Evolutionary conservation across 2,888 invertebrate species (phyloP), one percentile per base, ranked within the genome.

Genomic region (Hesperia comma): DNA sequence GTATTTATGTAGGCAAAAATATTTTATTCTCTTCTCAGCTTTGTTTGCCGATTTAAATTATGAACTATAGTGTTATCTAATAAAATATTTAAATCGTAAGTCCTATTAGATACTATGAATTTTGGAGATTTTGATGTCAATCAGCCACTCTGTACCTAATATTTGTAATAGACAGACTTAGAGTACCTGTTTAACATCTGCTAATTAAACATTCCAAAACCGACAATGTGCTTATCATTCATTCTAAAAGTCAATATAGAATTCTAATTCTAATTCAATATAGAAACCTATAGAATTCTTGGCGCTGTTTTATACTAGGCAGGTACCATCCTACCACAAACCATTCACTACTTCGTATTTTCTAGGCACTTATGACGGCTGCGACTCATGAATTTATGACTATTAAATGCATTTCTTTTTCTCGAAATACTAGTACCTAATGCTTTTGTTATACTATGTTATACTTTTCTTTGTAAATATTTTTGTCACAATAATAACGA

Each of bases 391-490:
- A 71, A 71, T 68, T 70, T 72, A 73, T 72, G 72, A 75, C 71
- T 77, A 69, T 66, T 57, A 32, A 81, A 77, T 87, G 88, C 90
- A 90, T 90, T 91, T 90, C 81, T 85, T 85, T 80, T 84, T 80
- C 76, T 80, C 73, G 76, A 79, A 77, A 79, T 66, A 66, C 51
- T 62, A 62, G 81, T 86, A 26, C 26, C 26, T 26, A 86, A 83
- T 90, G 89, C 86, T 90, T 91, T 88, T 90, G 88, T 90, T 90
- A 81, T 80, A 64, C 64, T 58, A 84, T 86, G 83, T 87, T 87
- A 85, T 77, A 85, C 79, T 83, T 83, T 88, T 85, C 86, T 88
- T 89, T 92, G 91, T 91, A 91, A 89, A 91, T 91, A 91, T 86
- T 88, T 49, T 87, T 82, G 79, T 87, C 85, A 79, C 75, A 89